Evolutionary conservation across 2,797 vertebrate species (phyloP), one percentile per base, ranked within the genome.

Genomic region (Scolopax bukidnonensis): DNA sequence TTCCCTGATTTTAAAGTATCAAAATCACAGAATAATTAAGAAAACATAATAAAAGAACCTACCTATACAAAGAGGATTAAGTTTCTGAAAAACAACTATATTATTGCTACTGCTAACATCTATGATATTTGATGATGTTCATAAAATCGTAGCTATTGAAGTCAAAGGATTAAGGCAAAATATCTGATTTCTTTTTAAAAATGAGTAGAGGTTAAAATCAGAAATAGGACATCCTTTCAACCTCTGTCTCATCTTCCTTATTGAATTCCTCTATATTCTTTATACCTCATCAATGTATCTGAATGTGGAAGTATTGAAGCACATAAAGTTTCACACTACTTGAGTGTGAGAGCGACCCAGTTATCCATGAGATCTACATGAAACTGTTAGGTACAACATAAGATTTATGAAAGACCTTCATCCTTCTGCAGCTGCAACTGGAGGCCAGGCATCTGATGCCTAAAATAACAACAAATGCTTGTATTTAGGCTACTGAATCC

Each of bases 321-420:
- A 69, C 32, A 25, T 53, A 16, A 45, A 61, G 30, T 73, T 86
- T 71, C 32, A 77, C 30, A 80, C 4, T 16, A 57, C 7, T 6
- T 67, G 12, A 71, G 2, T 41, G 15, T 81, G 24, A 90, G 28
- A 4, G 6, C 3, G 16, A 85, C 64, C 56, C 38, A 87, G 51
- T 85, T 89, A 85, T 74, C 21, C 32, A 36, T 19, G 70, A 87
- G 33, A 67, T 95, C 51, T 45, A n/a, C 2, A 16, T 15, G 56
- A 53, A 79, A 9, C 16, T 86, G 43, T 16, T 38, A 94, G 33
- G 32, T 82, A 51, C 19, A 40, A 47, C 16, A 32, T 13, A 89
- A 83, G 87, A 92, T 91, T 95, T 89, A 92, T 87, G 69, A 43
- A 57, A 61, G 6, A 64, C 15, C 16, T 56, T 82, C 25, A 50